Conservation (phyloP, 2,797 vertebrate genomes). For the Platyrinchus mystaceus region DNA sequence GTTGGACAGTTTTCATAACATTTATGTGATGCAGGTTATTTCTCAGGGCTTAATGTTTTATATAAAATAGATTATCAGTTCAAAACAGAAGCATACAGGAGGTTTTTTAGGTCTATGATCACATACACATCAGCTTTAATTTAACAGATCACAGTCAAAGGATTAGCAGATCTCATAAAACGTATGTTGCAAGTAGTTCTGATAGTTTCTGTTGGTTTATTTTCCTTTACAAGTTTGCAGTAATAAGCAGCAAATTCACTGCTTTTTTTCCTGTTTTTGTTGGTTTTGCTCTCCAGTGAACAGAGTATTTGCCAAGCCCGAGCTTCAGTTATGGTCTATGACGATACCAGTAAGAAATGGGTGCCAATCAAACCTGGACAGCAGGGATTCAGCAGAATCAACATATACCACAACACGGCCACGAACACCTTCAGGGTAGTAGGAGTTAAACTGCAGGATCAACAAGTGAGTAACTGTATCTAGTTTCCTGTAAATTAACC, state of each 20-base stretch:
- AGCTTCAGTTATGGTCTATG: constrained; percentile 99
- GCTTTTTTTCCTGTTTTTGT: neutral
- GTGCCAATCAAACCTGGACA: constrained; percentile 97
- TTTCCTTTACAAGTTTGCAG: neutral
- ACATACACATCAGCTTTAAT: neutral
- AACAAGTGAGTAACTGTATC: constrained; percentile 84
- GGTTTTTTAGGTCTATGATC: neutral
- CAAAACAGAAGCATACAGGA: neutral
- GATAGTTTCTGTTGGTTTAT: neutral
- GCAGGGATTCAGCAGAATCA: constrained; percentile 98
- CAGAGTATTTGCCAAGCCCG: constrained; percentile 99
- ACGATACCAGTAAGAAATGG: constrained; percentile 99
- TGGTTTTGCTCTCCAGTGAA: constrained; percentile 80
- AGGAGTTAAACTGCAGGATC: constrained; percentile 98
- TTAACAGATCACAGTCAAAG: neutral
- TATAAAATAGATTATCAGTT: neutral
- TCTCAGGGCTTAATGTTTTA: neutral
- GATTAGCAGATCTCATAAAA: neutral
- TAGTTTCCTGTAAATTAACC: constrained; percentile 34
- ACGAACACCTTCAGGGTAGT: constrained; percentile 92
- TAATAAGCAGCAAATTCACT: neutral
- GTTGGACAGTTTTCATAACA: neutral
- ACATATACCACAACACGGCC: constrained; percentile 97
- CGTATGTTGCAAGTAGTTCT: neutral
- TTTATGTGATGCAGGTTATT: constrained; percentile 6